phyloP scores from a whole-genome alignment of 35 echinoderm and acorn worm genomes.

The Eucidaris tribuloides region DNA sequence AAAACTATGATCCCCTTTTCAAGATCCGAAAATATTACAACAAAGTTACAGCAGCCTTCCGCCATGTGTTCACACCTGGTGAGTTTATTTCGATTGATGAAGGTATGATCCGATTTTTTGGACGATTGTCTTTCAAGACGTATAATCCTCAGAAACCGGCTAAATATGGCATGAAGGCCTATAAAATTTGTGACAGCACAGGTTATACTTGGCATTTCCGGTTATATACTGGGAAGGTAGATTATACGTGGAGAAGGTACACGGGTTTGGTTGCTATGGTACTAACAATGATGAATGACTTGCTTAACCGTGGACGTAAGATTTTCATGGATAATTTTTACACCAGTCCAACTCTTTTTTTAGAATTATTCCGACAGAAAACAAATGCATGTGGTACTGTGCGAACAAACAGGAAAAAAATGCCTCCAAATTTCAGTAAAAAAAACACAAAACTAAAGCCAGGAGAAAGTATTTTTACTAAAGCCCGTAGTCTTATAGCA shows the following conservation, averaged over 20 bases:
- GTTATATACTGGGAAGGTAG: background rate
- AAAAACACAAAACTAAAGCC: too few species aligned
- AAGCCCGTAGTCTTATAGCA: too few species aligned
- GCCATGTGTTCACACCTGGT: conserved; percentile 14
- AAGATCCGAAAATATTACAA: background rate
- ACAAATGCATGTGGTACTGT: too few species aligned
- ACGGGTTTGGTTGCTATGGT: background rate
- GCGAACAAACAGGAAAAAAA: too few species aligned
- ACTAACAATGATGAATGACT: background rate
- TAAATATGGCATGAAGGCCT: conserved; percentile 27
- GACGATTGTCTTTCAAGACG: background rate
- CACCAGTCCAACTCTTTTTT: too few species aligned
- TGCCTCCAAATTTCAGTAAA: too few species aligned
- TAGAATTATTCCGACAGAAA: too few species aligned
- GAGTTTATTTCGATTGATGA: conserved; percentile 22
- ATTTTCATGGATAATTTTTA: too few species aligned
- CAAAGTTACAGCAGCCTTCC: background rate
- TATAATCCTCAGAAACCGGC: conserved; percentile 19
- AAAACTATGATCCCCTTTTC: too few species aligned
- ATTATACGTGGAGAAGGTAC: too few species aligned
- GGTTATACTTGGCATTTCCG: conserved; percentile 25
- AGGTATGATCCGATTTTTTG: conserved; percentile 4
- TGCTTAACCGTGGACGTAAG: conserved; percentile 8
- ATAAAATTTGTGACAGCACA: background rate
- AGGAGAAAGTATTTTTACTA: too few species aligned